Evolutionary conservation across 1,140 invertebrate genomes (phyloP), one percentile per base, ranked within the genome.

Genomic region (Polyergus mexicanus): DNA sequence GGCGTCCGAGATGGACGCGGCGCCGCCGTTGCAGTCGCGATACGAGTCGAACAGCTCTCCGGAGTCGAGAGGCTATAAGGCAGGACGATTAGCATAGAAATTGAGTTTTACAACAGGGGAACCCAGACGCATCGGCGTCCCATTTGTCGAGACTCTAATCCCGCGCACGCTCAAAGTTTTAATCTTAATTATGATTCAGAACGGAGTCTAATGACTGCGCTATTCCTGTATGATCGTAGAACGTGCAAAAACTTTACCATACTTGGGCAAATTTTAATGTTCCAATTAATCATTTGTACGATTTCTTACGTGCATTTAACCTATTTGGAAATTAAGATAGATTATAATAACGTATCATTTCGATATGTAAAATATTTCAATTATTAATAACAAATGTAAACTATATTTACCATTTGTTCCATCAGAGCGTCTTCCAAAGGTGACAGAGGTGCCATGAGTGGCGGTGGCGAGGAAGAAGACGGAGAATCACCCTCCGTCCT

Each of bases 41-140:
- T 95, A 95, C 58, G 94, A 95, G 90, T 95, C 94, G 89, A 95
- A 95, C 80, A 95, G 87, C 78, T 95, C 93, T 54, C 94, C 94
- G 25, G 94, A 93, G 86, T 95, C 94, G 68, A 95, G 92, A 54
- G 94, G 94, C 94, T 95, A 84, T 0, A 91, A 91, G 35, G 35
- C 75, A 87, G 28, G 19, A 54, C 2, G 11, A 78, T 62, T 65
- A 85, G 13, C 44, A 41, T 44, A 22, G 51, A 60, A 78, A 75
- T 65, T 35, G 72, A 77, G 62, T 58, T 51, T 72, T 74, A 35
- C 47, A 25, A 25, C 7, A 3, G 13, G 22, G 35, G n/a, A n/a
- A 16, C 10, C 13, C 11, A 13, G 63, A 6, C 66, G 44, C 10
- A 47, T 41, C 2, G 22, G n/a, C n/a, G 58, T 60, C 69, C 25